These are phyloP conservation scores for Bradypodion pumilum DNA, from an alignment of 2,797 vertebrate species.

Conservation along the genomic window DNA sequence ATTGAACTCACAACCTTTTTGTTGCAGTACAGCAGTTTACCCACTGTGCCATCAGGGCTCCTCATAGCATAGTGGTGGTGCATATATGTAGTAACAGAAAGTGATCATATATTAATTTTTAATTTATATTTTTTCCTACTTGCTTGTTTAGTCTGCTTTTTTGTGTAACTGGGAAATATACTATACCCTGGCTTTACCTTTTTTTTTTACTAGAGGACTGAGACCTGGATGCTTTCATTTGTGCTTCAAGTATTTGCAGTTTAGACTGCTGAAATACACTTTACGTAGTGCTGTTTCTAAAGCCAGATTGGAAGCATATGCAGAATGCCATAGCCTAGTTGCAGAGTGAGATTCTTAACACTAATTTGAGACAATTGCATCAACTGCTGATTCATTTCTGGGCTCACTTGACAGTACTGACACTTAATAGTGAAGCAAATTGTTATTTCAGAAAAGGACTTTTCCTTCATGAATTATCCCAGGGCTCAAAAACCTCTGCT, in stretches of 20 bases:
- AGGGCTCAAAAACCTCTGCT: background rate
- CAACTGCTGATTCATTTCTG: background rate
- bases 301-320: background rate
- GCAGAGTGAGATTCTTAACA: background rate
- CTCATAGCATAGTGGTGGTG: background rate
- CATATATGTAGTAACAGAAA: background rate
- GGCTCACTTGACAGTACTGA: background rate
- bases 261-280: background rate
- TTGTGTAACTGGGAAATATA: background rate
- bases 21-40: no score
- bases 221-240: background rate
- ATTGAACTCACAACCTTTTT: no score
- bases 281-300: background rate
- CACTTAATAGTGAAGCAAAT: background rate
- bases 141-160: background rate
- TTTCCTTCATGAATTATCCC: background rate
- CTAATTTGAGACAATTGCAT: background rate
- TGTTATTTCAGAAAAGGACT: background rate
- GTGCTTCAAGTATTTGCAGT: background rate
- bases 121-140: background rate
- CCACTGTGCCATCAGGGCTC: background rate
- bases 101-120: background rate
- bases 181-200: background rate
- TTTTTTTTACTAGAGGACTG: background rate
- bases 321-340: background rate